Evolutionary conservation across 2,888 invertebrate species (phyloP).

Genomic region (Dugesia japonica): DNA sequence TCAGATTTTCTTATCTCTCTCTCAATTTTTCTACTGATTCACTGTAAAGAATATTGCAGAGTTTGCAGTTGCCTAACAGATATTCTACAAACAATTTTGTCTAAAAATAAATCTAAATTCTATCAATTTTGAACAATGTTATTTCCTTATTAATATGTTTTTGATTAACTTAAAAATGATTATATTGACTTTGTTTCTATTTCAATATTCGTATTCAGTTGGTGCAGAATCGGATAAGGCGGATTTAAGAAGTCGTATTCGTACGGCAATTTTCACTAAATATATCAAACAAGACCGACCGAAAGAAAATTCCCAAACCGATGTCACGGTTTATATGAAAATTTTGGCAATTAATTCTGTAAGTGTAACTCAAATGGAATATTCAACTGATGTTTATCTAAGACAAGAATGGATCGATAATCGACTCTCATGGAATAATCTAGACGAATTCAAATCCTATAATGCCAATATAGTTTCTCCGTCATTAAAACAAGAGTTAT

Average conservation of each 20-base stretch:
- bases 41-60: conserved; percentile 4
- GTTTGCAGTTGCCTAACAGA: not conserved
- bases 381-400: conserved; percentile 32
- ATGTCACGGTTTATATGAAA: conserved; percentile 34
- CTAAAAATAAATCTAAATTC: conserved; percentile 15
- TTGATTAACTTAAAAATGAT: not conserved
- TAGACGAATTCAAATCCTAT: conserved; percentile 25
- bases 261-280: not conserved
- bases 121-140: not conserved
- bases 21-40: not conserved
- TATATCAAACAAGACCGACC: conserved; percentile 26
- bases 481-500: conserved; percentile 26
- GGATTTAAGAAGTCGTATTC: not conserved
- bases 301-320: conserved; percentile 17
- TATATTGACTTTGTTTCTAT: not conserved
- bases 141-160: not conserved
- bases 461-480: conserved; percentile 31
- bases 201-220: not conserved
- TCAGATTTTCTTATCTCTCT: conserved; percentile 16
- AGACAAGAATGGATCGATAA: conserved; percentile 32
- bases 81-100: not conserved
- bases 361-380: conserved; percentile 35
- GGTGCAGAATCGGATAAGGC: not conserved
- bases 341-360: conserved; percentile 31
- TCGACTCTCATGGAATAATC: conserved; percentile 33